Conservation (phyloP, 2,888 invertebrate genomes). For the Ormia ochracea region DNA sequence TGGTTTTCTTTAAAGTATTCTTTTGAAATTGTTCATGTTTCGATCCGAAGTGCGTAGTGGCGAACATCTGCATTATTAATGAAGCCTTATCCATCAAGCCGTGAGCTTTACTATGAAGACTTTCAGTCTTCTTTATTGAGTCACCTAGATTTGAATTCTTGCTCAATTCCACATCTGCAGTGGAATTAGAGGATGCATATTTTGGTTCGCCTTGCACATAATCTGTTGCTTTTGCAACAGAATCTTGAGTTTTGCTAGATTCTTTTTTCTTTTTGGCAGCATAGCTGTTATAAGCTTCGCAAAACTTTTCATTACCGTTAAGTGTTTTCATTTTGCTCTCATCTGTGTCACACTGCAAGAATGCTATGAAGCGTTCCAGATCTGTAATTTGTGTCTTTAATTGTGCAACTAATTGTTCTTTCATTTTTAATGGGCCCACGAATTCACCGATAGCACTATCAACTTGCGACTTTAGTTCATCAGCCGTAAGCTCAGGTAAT, state of each 20-base stretch:
- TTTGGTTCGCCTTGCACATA: background rate
- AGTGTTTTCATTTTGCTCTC: constrained; percentile 66
- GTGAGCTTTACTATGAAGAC: constrained; percentile 74
- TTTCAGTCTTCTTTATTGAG: constrained; percentile 65
- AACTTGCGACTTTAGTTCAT: constrained; percentile 91
- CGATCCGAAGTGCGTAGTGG: constrained; percentile 94
- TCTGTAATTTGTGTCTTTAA: constrained; percentile 98
- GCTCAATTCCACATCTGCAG: constrained; percentile 28
- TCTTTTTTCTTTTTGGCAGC: constrained; percentile 73
- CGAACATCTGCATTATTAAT: constrained; percentile 93
- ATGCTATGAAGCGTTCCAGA: constrained; percentile 96
- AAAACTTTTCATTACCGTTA: constrained; percentile 61
- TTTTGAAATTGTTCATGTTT: constrained; percentile 83
- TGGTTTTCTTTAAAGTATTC: constrained; percentile 89
- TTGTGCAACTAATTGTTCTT: constrained; percentile 96
- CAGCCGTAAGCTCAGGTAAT: constrained; percentile 84
- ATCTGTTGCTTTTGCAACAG: constrained; percentile 28
- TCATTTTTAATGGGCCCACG: constrained; percentile 95
- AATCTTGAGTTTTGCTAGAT: constrained; percentile 49
- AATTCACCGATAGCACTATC: constrained; percentile 93
- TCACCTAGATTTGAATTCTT: constrained; percentile 36
- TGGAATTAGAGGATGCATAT: background rate
- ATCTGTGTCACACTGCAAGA: constrained; percentile 89
- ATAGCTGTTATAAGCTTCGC: constrained; percentile 74
- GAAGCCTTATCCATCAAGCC: constrained; percentile 90